Percentiles rank a stretch among this genome's conserved stretches.
Conservation (phyloP, 2,888 invertebrate species). For the Cheilosia vulpina region DNA sequence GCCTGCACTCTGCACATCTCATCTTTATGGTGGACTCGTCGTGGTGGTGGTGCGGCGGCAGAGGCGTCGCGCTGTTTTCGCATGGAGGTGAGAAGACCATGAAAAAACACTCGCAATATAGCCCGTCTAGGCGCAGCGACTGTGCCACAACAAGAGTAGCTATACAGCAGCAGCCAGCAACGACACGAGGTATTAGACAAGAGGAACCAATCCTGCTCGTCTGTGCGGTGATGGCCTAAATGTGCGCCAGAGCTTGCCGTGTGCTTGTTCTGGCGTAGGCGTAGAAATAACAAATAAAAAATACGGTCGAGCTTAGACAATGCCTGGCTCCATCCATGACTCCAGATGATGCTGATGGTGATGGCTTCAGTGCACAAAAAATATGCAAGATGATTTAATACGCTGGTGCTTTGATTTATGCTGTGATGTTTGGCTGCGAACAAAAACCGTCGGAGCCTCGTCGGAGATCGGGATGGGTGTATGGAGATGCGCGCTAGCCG, state of each 20-base stretch:
- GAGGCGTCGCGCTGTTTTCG: conserved; percentile 56
- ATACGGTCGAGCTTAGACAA: conserved; percentile 59
- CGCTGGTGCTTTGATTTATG: conserved; percentile 69
- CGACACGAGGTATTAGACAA: conserved; percentile 58
- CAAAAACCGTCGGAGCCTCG: conserved; percentile 56
- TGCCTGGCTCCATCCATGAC: conserved; percentile 60
- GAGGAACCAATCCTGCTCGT: conserved; percentile 61
- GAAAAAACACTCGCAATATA: conserved; percentile 16
- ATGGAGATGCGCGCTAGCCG: conserved; percentile 35
- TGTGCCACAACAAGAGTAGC: conserved; percentile 54
- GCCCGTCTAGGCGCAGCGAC: conserved; percentile 51
- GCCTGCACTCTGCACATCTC: conserved; percentile 33
- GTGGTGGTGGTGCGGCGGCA: not conserved
- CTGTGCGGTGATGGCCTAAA: conserved; percentile 66
- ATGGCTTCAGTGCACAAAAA: conserved; percentile 71
- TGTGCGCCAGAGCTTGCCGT: conserved; percentile 67
- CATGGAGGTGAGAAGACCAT: conserved; percentile 69
- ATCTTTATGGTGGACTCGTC: conserved; percentile 9
- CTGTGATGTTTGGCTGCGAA: conserved; percentile 66
- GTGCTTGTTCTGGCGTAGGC: conserved; percentile 59
- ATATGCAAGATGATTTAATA: conserved; percentile 74
- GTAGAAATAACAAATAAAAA: conserved; percentile 46
- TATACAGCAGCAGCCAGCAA: conserved; percentile 45
- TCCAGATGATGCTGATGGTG: conserved; percentile 62
- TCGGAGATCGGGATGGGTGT: conserved; percentile 39